Base-by-base conservation (phyloP, 30 jellyfish, hydroid and myxozoan genomes). In the Aurelia aurita complex sp. Pacific region DNA sequence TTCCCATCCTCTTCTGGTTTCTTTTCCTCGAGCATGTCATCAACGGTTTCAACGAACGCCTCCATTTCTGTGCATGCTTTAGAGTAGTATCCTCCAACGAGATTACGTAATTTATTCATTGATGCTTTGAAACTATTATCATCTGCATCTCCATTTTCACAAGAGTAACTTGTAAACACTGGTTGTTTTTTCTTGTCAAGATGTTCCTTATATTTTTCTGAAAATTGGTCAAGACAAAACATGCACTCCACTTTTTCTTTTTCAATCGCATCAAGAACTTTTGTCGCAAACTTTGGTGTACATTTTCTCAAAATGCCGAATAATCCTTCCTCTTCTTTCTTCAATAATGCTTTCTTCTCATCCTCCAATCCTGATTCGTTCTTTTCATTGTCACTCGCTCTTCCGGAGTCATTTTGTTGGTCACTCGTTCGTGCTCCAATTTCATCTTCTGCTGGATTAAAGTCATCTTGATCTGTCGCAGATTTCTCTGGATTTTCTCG, bases 21-120 rank as follows among this genome's bases (percentile, higher is more conserved):
- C n/a, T 33, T 74, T 52, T 84, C 93, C 4, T 73, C 75, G 4
- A 74, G 53, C 70, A 43, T 18, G 14, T 73, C 93, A 29, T 68
- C 77, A 2, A 69, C 74, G 16, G 85, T 68, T 4, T 79, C 79
- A 14, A 11, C 29, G 16, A 79, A 35, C 6, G 43, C 57, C 38
- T 73, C 87, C 66, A 73, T 51, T 29, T 79, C 93, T 9, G 84
- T 52, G 78, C 93, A 84, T 1, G 93, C 87, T 73, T 55, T 84
- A 1, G 77, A 33, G 64, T 84, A 84, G 34, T 73, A 61, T 11
- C 93, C 93, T 33, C 93, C 93, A 17, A 65, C 76, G 64, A 84
- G 93, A 67, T 74, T 65, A 42, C 69, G 23, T 84, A 84, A 34
- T 53, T 60, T 35, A 52, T 66, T 73, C 57, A 74, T n/a, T 3